Conservation (phyloP, 2,113 vertebrate genomes). For the Gopherus evgoodei region DNA sequence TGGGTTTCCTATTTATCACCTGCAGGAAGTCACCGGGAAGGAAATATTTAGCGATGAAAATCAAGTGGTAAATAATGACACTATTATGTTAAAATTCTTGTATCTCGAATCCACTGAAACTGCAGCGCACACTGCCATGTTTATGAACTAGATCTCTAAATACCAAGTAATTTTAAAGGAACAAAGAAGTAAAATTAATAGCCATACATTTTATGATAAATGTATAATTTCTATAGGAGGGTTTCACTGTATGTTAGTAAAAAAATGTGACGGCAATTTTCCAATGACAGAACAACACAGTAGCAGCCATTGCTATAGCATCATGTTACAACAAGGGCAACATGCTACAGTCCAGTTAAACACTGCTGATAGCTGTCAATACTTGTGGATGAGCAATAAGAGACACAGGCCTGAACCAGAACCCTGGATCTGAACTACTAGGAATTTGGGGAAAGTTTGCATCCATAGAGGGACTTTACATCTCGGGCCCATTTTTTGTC, state of each 20-base stretch:
- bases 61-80: neutral
- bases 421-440: neutral
- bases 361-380: neutral
- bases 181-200: rapidly evolving
- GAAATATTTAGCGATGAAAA: neutral
- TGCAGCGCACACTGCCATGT: neutral
- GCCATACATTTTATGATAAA: neutral
- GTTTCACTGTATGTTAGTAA: neutral
- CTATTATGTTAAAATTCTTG: neutral
- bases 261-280: neutral
- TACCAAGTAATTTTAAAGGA: neutral
- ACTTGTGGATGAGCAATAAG: neutral
- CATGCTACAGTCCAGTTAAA: neutral
- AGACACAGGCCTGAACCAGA: neutral
- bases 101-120: neutral
- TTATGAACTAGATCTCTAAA: no score
- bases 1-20: neutral
- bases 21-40: neutral
- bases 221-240: neutral
- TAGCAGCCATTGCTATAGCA: neutral
- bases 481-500: no score
- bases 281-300: neutral
- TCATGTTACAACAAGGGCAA: neutral
- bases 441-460: neutral
- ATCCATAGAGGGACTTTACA: neutral